phyloP scores from a whole-genome alignment of 1,140 invertebrate genomes.

The Drosophila setifemur region DNA sequence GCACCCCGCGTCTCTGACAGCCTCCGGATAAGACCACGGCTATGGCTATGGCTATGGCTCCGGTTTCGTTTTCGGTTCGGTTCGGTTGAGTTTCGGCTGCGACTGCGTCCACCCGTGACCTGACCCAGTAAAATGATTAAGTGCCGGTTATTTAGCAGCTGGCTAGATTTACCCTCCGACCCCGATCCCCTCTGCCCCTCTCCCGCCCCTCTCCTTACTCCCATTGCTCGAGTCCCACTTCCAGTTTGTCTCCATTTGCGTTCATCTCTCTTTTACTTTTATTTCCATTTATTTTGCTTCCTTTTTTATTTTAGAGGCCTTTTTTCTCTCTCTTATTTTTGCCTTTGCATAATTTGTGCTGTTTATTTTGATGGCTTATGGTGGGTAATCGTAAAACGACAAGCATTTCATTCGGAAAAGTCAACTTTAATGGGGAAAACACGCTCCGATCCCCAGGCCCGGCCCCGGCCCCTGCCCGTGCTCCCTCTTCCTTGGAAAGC shows the following conservation, averaged over 20 bases:
- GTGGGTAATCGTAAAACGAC: constrained; percentile 56
- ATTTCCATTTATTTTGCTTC: background rate
- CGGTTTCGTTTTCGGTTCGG: background rate
- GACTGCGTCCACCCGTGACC: constrained; percentile 34
- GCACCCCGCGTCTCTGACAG: background rate
- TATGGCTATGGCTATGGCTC: constrained; percentile 1
- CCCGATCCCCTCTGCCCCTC: background rate
- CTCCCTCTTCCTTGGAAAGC: too few species aligned
- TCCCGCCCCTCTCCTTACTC: background rate
- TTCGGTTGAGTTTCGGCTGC: constrained; percentile 12
- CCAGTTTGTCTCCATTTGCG: constrained; percentile 22
- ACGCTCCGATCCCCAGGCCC: background rate
- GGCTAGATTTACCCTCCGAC: constrained; percentile 45
- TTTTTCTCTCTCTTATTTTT: background rate
- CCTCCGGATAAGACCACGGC: background rate
- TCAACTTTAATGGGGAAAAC: constrained; percentile 32
- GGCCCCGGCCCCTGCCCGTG: too few species aligned
- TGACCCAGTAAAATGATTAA: constrained; percentile 76
- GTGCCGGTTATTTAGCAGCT: constrained; percentile 66
- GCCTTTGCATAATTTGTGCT: constrained; percentile 45
- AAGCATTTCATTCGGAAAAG: constrained; percentile 51
- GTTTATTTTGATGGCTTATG: constrained; percentile 52
- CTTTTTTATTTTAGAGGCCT: background rate
- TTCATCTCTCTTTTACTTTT: constrained; percentile 4
- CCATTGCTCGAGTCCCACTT: constrained; percentile 8